phyloP scores from a whole-genome alignment of 2,888 invertebrate genomes.

The Drosophila phalerata region DNA sequence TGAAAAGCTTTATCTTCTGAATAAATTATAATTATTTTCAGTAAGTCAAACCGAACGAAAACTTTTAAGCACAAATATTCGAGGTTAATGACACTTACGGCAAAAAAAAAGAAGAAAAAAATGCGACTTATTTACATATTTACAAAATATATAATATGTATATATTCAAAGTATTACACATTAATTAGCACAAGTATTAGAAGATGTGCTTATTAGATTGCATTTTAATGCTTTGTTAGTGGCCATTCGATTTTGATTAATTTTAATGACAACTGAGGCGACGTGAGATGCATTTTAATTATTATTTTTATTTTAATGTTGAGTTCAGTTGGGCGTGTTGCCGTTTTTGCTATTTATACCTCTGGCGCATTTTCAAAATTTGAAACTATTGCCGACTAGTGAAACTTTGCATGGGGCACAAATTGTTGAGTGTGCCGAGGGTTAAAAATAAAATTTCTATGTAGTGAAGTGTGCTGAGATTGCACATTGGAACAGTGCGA shows the following conservation, averaged over 20 bases:
- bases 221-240: background rate
- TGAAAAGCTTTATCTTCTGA: slow-evolving; percentile 37
- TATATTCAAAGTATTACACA: background rate
- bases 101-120: slow-evolving; percentile 10
- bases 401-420: slow-evolving; percentile 46
- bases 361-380: slow-evolving; percentile 36
- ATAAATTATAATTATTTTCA: slow-evolving; percentile 43
- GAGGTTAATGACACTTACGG: slow-evolving; percentile 72
- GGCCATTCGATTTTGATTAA: slow-evolving; percentile 22
- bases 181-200: background rate
- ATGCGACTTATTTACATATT: slow-evolving; percentile 28
- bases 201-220: slow-evolving; percentile 7
- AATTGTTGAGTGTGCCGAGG: slow-evolving; percentile 33
- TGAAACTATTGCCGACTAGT: slow-evolving; percentile 7
- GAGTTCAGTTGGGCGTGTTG: background rate
- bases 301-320: background rate
- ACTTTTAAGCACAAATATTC: slow-evolving; percentile 42
- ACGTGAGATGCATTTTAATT: slow-evolving; percentile 28
- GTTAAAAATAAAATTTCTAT: slow-evolving; percentile 52
- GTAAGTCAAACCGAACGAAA: slow-evolving; percentile 37
- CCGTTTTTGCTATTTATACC: slow-evolving; percentile 32
- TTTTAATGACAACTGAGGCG: slow-evolving; percentile 35
- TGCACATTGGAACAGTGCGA: slow-evolving; percentile 45
- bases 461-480: slow-evolving; percentile 37
- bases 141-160: background rate